phyloP scores from a whole-genome alignment of 2,797 vertebrate species.

The Xerus rutilus region DNA sequence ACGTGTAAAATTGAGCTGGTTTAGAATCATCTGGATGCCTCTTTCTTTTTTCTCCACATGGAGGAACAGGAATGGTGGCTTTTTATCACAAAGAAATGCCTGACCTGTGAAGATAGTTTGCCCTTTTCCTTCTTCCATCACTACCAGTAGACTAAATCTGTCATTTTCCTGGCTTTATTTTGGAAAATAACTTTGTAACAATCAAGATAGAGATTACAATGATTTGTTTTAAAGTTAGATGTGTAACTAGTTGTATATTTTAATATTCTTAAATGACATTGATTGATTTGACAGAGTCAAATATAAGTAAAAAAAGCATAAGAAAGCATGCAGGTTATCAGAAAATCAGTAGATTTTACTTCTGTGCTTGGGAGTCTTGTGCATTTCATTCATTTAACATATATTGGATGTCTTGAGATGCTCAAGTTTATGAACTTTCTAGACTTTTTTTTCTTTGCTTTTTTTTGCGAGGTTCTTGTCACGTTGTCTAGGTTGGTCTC shows the following conservation, averaged over 20 bases:
- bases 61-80: not conserved
- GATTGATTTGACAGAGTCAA: slow-evolving; percentile 50
- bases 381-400: not conserved
- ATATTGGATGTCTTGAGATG: not conserved
- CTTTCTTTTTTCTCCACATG: not conserved
- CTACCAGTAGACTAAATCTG: not conserved
- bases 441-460: not conserved
- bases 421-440: not conserved
- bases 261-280: slow-evolving; percentile 32
- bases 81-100: not conserved
- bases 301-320: not conserved
- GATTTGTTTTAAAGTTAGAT: slow-evolving; percentile 56
- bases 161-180: slow-evolving; percentile 54
- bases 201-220: slow-evolving; percentile 34
- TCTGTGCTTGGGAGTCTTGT: not conserved
- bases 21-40: not conserved
- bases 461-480: not conserved
- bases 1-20: not conserved
- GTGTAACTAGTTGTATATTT: not conserved
- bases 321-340: not conserved
- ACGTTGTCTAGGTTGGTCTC: not conserved
- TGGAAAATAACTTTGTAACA: slow-evolving; percentile 20
- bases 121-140: not conserved
- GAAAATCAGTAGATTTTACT: slow-evolving; percentile 48
- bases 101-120: not conserved